A percentile compares a stretch with the other conserved stretches of the same genome.
Conservation (phyloP, 2,797 vertebrate species). For the Sardinella longiceps region DNA sequence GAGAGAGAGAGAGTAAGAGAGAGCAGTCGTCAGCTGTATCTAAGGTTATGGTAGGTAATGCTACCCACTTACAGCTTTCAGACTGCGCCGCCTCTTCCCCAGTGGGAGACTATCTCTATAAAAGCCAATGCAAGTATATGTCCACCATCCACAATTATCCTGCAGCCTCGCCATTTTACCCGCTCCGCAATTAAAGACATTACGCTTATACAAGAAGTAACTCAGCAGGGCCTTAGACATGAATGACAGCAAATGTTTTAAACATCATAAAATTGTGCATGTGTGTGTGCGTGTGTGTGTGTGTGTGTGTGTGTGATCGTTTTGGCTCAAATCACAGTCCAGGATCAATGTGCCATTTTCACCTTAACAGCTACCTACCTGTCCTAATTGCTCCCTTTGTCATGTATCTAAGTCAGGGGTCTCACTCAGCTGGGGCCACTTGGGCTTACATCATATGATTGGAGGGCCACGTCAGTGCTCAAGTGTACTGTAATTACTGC, state of each 20-base stretch:
- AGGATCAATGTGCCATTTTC: background rate
- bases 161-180: slow-evolving; percentile 31
- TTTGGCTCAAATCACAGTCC: background rate
- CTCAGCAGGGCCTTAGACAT: slow-evolving; percentile 17
- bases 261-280: slow-evolving; percentile 17
- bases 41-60: background rate
- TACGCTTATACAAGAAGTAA: slow-evolving; percentile 31
- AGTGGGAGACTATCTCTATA: background rate
- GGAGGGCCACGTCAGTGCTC: too few relatives aligned
- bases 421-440: too few relatives aligned
- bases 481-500: too few relatives aligned
- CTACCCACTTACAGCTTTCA: background rate
- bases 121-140: background rate
- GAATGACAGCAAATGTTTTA: slow-evolving; percentile 34
- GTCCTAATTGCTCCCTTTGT: background rate
- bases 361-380: background rate
- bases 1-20: too few relatives aligned
- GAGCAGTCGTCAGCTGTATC: background rate
- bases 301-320: background rate
- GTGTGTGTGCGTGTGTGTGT: too few relatives aligned
- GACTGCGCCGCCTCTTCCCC: background rate
- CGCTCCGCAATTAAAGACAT: slow-evolving; percentile 40
- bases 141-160: slow-evolving; percentile 31
- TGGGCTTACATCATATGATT: too few relatives aligned
- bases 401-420: too few relatives aligned